Conservation (phyloP, 1,140 invertebrate genomes). For the Drosophila chauvacae region DNA sequence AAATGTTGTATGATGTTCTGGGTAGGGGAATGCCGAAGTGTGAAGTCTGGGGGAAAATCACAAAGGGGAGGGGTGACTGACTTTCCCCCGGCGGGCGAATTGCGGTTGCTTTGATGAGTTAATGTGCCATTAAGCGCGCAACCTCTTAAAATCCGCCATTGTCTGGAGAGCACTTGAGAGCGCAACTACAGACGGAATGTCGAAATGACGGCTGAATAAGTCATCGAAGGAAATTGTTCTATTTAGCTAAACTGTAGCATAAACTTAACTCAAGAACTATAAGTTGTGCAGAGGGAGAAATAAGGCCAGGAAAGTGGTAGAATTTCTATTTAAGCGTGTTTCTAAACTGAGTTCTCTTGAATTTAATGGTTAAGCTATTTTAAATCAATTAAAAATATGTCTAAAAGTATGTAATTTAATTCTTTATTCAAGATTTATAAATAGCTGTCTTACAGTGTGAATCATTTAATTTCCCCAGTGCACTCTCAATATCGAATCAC, state of each 20-base stretch:
- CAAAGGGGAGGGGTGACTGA: not conserved
- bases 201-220: slow-evolving; percentile 12
- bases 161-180: slow-evolving; percentile 23
- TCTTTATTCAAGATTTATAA: too few species aligned
- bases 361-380: not conserved
- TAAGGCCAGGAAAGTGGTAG: fast-evolving
- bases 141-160: slow-evolving; percentile 46
- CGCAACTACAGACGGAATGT: slow-evolving; percentile 18
- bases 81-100: slow-evolving; percentile 6
- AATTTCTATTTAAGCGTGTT: not conserved
- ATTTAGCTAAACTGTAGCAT: slow-evolving; percentile 37
- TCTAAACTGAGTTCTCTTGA: not conserved
- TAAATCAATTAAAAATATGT: not conserved
- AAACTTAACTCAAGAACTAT: slow-evolving; percentile 13
- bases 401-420: fast-evolving
- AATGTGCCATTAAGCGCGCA: slow-evolving; percentile 68
- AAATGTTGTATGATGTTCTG: slow-evolving; percentile 59
- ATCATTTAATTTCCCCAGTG: not conserved
- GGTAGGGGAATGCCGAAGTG: not conserved
- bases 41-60: slow-evolving; percentile 10
- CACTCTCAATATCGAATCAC: not conserved
- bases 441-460: too few species aligned
- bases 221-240: slow-evolving; percentile 30
- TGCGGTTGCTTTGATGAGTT: slow-evolving; percentile 67
- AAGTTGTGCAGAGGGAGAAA: not conserved